Evolutionary conservation across 2,888 invertebrate species (phyloP).

Genomic region (Furcula furcula): DNA sequence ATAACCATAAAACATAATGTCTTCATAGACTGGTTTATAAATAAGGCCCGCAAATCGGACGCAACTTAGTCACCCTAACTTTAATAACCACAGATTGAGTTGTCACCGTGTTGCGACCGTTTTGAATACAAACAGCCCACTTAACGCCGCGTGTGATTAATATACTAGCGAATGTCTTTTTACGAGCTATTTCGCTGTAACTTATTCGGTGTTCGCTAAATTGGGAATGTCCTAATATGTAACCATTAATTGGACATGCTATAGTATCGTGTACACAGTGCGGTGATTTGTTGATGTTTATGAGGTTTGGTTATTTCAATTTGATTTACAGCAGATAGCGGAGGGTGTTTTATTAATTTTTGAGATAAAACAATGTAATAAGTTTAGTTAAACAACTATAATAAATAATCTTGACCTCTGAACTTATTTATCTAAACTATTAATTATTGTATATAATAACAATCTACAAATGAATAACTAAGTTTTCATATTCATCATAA

Average conservation of each 20-base stretch:
- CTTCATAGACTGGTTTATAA: conserved; percentile 25
- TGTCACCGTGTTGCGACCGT: conserved; percentile 56
- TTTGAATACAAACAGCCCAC: conserved; percentile 66
- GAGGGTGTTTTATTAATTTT: too few species aligned
- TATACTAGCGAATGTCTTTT: conserved; percentile 50
- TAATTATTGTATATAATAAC: too few species aligned
- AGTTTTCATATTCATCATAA: too few species aligned
- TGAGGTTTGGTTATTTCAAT: neutral
- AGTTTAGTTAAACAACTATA: too few species aligned
- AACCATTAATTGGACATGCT: conserved; percentile 45
- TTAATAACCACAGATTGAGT: conserved; percentile 62
- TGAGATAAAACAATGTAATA: too few species aligned
- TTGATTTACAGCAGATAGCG: too few species aligned
- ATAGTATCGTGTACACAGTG: conserved; percentile 18
- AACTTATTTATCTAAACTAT: too few species aligned
- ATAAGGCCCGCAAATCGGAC: conserved; percentile 32
- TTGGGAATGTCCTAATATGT: conserved; percentile 43
- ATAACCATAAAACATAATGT: conserved; percentile 26
- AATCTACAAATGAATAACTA: too few species aligned
- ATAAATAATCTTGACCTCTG: too few species aligned
- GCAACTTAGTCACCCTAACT: conserved; percentile 31
- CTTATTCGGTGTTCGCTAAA: conserved; percentile 37
- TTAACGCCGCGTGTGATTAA: conserved; percentile 63
- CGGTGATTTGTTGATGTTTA: conserved; percentile 1
- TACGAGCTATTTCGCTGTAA: conserved; percentile 58